These are phyloP conservation scores for Bombus consobrinus DNA, from an alignment of 1,140 invertebrate genomes.

Conservation along the genomic window DNA sequence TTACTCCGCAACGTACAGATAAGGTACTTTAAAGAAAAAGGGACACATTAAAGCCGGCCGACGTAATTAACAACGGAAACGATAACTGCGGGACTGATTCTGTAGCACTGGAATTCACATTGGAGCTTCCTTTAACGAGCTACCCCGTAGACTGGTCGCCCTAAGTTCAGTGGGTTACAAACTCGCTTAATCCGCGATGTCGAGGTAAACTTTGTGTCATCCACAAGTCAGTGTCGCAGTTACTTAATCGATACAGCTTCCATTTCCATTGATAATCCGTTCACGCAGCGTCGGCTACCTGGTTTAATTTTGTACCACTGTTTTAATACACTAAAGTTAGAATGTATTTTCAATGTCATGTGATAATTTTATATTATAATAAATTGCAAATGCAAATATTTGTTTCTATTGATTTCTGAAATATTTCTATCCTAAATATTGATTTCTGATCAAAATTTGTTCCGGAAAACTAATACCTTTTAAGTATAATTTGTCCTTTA, in stretches of 20 bases:
- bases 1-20: not conserved
- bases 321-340: not conserved
- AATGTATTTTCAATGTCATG: not conserved
- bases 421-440: no score
- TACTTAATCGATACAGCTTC: conserved; percentile 13
- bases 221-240: not conserved
- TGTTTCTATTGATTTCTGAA: no score
- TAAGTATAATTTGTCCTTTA: no score
- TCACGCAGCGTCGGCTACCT: not conserved
- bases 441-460: no score
- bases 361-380: no score
- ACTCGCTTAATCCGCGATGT: conserved; percentile 11
- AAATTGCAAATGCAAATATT: no score
- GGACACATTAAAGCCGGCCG: not conserved
- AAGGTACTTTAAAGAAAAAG: not conserved
- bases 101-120: not conserved
- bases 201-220: not conserved
- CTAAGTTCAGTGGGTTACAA: conserved; percentile 8
- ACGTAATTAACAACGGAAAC: not conserved
- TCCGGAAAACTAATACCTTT: no score
- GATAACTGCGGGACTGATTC: not conserved
- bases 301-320: not conserved
- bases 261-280: not conserved
- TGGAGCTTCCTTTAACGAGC: not conserved
- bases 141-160: not conserved